Percentiles rank a stretch among this genome's conserved stretches.
phyloP scores from a whole-genome alignment of 1,140 invertebrate species.

The Diachasma alloeum region DNA sequence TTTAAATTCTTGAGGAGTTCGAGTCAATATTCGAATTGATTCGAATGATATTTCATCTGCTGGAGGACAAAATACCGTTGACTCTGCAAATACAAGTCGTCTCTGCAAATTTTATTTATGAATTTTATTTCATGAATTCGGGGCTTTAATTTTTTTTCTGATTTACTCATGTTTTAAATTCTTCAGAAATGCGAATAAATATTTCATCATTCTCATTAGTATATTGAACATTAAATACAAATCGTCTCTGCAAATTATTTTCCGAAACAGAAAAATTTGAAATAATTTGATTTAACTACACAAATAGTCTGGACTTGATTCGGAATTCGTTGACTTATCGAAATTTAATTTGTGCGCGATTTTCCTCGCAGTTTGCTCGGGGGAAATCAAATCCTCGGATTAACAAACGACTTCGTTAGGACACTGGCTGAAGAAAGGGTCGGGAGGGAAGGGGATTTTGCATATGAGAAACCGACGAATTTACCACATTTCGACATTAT shows the following conservation, averaged over 20 bases:
- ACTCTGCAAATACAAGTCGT: too few species aligned
- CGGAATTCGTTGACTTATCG: neutral
- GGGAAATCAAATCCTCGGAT: slow-evolving; percentile 15
- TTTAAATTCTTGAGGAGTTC: neutral
- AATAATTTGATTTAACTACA: too few species aligned
- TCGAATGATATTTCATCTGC: too few species aligned
- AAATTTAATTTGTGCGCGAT: neutral
- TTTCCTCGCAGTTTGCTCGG: slow-evolving; percentile 3
- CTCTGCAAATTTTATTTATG: neutral
- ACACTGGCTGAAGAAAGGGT: neutral
- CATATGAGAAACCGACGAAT: neutral
- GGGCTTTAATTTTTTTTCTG: neutral
- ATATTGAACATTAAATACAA: too few species aligned
- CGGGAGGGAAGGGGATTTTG: neutral
- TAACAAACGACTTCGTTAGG: neutral
- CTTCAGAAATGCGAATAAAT: neutral
- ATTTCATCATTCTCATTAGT: too few species aligned
- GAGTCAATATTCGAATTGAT: too few species aligned
- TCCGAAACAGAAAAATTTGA: too few species aligned
- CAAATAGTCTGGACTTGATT: neutral
- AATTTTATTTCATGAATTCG: neutral
- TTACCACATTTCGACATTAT: slow-evolving; percentile 17
- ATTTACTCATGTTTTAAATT: neutral
- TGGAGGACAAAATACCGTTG: too few species aligned
- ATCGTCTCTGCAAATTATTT: too few species aligned